Conservation (phyloP, 2,888 invertebrate genomes). For the Amphimallon solstitiale region DNA sequence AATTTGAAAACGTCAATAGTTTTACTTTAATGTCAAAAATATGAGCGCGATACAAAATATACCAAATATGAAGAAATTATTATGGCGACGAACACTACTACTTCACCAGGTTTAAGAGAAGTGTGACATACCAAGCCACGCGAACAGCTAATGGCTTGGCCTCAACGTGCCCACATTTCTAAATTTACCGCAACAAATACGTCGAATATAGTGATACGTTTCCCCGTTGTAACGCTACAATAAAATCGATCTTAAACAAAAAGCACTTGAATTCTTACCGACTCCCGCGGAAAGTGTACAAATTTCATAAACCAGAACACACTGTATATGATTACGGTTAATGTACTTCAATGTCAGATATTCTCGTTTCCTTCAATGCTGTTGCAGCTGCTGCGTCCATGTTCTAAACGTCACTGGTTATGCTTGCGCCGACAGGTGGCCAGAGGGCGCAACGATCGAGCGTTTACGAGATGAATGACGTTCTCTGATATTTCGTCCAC, state of each 20-base stretch:
- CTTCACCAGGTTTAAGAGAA: no score
- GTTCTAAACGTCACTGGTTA: slow-evolving; percentile 23
- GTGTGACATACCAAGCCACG: no score
- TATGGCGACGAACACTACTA: no score
- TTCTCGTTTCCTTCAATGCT: slow-evolving; percentile 6
- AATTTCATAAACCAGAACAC: not conserved
- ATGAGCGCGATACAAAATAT: no score
- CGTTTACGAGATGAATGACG: not conserved
- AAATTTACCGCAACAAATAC: not conserved
- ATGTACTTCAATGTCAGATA: not conserved
- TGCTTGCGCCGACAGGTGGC: slow-evolving; percentile 1
- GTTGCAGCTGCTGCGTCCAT: slow-evolving; percentile 29
- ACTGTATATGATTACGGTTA: slow-evolving; percentile 21
- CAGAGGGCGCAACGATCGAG: slow-evolving; percentile 10
- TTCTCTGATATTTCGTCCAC: not conserved
- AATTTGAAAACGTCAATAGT: no score
- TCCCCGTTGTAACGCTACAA: no score
- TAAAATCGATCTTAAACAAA: no score
- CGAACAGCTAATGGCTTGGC: not conserved
- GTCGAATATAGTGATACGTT: not conserved
- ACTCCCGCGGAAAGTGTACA: no score
- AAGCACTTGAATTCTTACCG: no score
- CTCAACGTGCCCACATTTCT: slow-evolving; percentile 3
- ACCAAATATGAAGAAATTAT: no score
- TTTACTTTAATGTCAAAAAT: no score